A percentile compares a stretch with the other conserved stretches of the same genome.
These are phyloP conservation scores for Diceros bicornis DNA, from an alignment of 2,797 vertebrate species.

Conservation along the genomic window DNA sequence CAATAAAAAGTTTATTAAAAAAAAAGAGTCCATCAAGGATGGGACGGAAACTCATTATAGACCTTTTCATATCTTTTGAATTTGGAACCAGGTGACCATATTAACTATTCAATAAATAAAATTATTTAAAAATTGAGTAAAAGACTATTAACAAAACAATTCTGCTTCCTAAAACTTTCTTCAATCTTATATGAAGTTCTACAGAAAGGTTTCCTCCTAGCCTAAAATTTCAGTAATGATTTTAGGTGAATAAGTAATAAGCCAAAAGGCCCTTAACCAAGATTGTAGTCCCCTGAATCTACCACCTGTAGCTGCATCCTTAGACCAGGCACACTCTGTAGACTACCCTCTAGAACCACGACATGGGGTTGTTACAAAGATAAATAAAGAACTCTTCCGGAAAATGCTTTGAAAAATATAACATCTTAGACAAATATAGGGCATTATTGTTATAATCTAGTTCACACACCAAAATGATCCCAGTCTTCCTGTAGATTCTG, in stretches of 20 bases:
- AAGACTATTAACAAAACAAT: slow-evolving; percentile 33
- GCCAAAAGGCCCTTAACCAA: background rate
- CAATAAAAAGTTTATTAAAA: background rate
- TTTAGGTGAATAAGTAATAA: background rate
- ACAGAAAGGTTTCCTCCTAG: background rate
- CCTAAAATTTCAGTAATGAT: slow-evolving; percentile 31
- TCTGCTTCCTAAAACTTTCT: slow-evolving; percentile 23
- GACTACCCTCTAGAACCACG: background rate
- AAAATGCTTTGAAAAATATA: slow-evolving; percentile 1
- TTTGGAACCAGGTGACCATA: background rate
- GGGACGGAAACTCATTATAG: background rate
- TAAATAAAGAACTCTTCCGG: background rate
- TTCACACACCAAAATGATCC: slow-evolving; percentile 96
- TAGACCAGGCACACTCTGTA: background rate
- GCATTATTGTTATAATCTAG: background rate
- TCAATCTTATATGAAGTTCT: background rate
- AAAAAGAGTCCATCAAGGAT: background rate
- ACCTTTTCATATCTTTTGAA: background rate
- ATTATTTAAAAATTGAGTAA: slow-evolving; percentile 23
- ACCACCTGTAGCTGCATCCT: background rate
- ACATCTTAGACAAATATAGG: background rate
- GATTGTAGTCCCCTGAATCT: background rate
- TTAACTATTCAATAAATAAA: slow-evolving; percentile 43
- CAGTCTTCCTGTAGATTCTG: slow-evolving; percentile 98
- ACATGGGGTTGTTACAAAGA: background rate